Evolutionary conservation across 2,888 invertebrate genomes (phyloP).

Genomic region (Drosophila anceps): DNA sequence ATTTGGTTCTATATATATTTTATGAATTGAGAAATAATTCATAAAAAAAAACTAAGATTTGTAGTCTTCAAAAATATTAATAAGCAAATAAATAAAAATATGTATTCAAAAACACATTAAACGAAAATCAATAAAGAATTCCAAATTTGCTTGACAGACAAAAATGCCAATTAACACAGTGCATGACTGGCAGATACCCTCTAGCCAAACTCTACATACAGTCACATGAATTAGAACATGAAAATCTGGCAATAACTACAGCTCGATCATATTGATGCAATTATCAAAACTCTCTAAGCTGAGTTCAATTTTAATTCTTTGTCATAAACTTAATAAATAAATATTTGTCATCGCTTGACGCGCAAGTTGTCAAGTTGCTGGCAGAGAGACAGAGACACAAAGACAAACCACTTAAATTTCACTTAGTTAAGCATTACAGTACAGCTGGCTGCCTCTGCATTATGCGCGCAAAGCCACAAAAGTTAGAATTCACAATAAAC

Average conservation of each 20-base stretch:
- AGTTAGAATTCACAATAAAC: slow-evolving; percentile 14
- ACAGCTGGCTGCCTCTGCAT: slow-evolving; percentile 15
- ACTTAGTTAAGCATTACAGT: slow-evolving; percentile 56
- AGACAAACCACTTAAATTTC: slow-evolving; percentile 53
- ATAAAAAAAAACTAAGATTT: too few relatives aligned
- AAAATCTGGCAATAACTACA: too few relatives aligned
- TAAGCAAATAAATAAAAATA: neutral
- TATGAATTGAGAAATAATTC: too few relatives aligned
- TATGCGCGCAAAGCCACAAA: slow-evolving; percentile 22
- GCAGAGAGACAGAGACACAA: slow-evolving; percentile 18
- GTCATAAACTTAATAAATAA: neutral
- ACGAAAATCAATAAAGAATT: neutral
- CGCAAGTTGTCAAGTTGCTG: slow-evolving; percentile 16
- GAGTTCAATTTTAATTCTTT: neutral
- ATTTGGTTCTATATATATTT: too few relatives aligned
- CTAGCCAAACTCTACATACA: neutral
- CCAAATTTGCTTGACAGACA: neutral
- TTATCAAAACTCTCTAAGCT: neutral
- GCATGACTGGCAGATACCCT: neutral
- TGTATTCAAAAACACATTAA: neutral
- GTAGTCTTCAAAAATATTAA: neutral
- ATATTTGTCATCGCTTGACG: neutral
- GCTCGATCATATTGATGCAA: neutral
- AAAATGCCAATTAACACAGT: neutral
- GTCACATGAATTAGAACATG: neutral